Evolutionary conservation across 1,140 invertebrate species (phyloP), one percentile per base, ranked within the genome.

Genomic region (Drosophila sulfurigaster): DNA sequence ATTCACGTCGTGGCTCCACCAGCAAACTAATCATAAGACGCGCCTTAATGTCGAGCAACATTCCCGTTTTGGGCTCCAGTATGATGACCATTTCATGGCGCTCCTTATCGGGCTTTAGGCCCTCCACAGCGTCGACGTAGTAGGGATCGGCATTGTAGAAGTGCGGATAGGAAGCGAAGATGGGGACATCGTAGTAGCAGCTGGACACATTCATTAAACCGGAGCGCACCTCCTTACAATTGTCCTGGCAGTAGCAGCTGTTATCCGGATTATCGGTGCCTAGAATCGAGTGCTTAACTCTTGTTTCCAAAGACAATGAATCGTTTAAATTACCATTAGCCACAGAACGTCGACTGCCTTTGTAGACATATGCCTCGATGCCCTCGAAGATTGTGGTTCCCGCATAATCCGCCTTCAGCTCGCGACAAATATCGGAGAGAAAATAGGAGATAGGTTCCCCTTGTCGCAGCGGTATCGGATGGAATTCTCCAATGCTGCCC

Each of bases 141-240:
- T 91, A 94, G 0, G 94, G 93, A 93, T 98, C 97, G 0, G 95
- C 97, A 64, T 96, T 93, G 80, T 96, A 96, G 93, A 97, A 98
- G 93, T 99, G 97, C 0, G 98, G 97, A 75, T 96, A 95, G 6
- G 97, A 97, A 15, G 97, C 93, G 80, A 96, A 97, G 1, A 96
- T 95, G 0, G 97, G 97, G 5, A 79, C 73, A n/a, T 78, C 82
- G 28, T 82, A 90, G 79, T 75, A 89, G 20, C 86, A 89, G 15
- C 58, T 43, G 11, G 86, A 86, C 8, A 89, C 46, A 28, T 89
- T 90, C 4, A 85, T 5, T 1, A 90, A 6, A 7, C 87, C 86
- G 1, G 82, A 87, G 10, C 70, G 75, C 20, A 87, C 68, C 11
- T 91, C 70, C 59, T 70, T 28, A 51, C 87, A 91, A 56, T 60